Conservation (phyloP, 2,888 invertebrate species). For the Diaprepes abbreviatus region DNA sequence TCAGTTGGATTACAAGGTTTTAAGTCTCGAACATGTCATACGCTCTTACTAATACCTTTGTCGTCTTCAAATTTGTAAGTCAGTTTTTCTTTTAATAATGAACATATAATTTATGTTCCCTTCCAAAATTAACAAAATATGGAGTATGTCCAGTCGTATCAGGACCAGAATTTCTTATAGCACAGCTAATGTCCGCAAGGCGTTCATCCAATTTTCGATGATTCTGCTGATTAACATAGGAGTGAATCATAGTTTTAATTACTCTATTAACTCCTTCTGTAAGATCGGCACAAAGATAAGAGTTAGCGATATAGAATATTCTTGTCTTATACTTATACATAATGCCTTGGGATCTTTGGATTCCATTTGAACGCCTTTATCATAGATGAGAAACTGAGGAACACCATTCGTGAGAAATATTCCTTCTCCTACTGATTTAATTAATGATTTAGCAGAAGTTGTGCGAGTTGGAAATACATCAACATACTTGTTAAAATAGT, state of each 20-base stretch:
- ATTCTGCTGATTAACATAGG: slow-evolving; percentile 7
- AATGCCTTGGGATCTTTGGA: slow-evolving; percentile 9
- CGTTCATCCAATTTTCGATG: background rate
- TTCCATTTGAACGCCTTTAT: slow-evolving; percentile 16
- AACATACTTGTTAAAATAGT: no score
- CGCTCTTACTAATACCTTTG: slow-evolving; percentile 16
- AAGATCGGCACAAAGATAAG: slow-evolving; percentile 25
- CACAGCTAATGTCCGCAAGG: slow-evolving; percentile 26
- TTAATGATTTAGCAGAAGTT: no score
- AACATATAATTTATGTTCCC: slow-evolving; percentile 5
- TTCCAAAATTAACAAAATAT: slow-evolving; percentile 40
- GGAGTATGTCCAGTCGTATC: slow-evolving; percentile 49
- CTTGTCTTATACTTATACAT: background rate
- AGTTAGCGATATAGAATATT: slow-evolving; percentile 2
- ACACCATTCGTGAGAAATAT: no score
- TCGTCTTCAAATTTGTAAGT: slow-evolving; percentile 32
- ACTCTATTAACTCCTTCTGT: no score
- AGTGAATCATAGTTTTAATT: slow-evolving; percentile 34
- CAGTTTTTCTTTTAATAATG: background rate
- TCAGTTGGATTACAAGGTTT: no score
- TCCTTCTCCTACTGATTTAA: no score
- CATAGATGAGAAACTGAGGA: no score
- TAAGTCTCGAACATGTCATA: slow-evolving; percentile 30
- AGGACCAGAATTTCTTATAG: slow-evolving; percentile 39
- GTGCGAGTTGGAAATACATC: no score